A percentile compares a stretch with the other conserved stretches of the same genome.
phyloP scores from a whole-genome alignment of 2,113 vertebrate species.

The Pomatostomus ruficeps region DNA sequence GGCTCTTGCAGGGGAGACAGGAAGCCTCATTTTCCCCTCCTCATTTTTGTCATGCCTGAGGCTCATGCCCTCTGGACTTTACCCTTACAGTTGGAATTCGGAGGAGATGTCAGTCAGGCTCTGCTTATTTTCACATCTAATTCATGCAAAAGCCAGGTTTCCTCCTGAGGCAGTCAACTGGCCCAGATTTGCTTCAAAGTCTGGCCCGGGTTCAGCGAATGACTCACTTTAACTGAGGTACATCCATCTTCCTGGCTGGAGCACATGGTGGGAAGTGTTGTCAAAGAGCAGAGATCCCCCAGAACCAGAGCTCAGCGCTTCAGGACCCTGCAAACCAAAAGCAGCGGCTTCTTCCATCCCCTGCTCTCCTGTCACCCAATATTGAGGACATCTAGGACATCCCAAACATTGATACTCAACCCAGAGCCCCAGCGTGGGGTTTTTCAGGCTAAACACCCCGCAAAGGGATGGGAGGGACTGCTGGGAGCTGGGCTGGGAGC shows the following conservation, averaged over 20 bases:
- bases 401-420: background rate
- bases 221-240: slow-evolving; percentile 46
- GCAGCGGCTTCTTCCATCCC: background rate
- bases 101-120: slow-evolving; percentile 58
- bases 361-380: background rate
- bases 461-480: background rate
- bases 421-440: background rate
- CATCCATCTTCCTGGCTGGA: slow-evolving; percentile 54
- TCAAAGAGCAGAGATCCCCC: slow-evolving; percentile 6
- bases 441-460: background rate
- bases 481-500: background rate
- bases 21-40: slow-evolving; percentile 19
- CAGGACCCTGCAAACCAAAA: background rate
- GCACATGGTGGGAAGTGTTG: background rate
- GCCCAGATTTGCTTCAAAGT: slow-evolving; percentile 49
- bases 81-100: slow-evolving; percentile 33
- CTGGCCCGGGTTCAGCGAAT: slow-evolving; percentile 55
- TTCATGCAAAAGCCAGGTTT: slow-evolving; percentile 56
- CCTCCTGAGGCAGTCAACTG: slow-evolving; percentile 47
- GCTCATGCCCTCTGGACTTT: slow-evolving; percentile 30
- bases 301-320: background rate
- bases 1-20: slow-evolving; percentile 15
- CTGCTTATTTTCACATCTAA: slow-evolving; percentile 62
- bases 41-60: slow-evolving; percentile 55
- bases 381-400: background rate